These are phyloP conservation scores for Ibidorhyncha struthersii DNA, from an alignment of 2,113 vertebrate species.

Conservation along the genomic window DNA sequence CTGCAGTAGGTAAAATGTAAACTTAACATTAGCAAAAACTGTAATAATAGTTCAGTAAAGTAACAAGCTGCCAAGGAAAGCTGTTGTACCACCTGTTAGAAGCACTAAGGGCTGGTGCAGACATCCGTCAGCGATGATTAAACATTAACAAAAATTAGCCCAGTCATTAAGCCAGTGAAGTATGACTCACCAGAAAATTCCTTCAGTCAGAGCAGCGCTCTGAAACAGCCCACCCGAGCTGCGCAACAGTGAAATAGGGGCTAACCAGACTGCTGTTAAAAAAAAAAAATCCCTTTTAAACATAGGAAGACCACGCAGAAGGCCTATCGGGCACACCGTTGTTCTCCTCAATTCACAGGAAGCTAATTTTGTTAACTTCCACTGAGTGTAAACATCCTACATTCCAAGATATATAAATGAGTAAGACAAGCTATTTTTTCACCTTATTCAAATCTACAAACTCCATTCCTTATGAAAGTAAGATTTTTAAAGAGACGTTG, in stretches of 20 bases:
- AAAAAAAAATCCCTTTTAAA: not conserved
- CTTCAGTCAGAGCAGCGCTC: not conserved
- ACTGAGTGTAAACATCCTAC: not conserved
- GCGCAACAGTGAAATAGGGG: not conserved
- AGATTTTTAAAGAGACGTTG: not conserved
- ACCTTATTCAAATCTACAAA: not conserved
- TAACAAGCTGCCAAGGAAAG: not conserved
- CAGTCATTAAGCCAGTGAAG: not conserved
- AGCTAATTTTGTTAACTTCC: not conserved
- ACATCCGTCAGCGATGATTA: not conserved
- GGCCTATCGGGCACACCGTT: rapidly evolving
- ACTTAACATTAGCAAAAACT: not conserved
- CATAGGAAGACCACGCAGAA: not conserved
- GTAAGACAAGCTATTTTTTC: not conserved
- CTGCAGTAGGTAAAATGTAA: not conserved
- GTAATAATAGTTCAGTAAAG: not conserved
- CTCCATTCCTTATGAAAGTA: not conserved
- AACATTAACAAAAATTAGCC: not conserved
- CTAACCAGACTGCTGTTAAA: not conserved
- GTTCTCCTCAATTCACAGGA: not conserved
- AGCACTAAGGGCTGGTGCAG: not conserved
- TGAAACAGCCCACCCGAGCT: not conserved
- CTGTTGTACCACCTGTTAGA: not conserved
- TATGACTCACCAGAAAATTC: not conserved
- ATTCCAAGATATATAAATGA: not conserved